Conservation (phyloP, 2,797 vertebrate genomes). For the Propithecus perrieri region DNA sequence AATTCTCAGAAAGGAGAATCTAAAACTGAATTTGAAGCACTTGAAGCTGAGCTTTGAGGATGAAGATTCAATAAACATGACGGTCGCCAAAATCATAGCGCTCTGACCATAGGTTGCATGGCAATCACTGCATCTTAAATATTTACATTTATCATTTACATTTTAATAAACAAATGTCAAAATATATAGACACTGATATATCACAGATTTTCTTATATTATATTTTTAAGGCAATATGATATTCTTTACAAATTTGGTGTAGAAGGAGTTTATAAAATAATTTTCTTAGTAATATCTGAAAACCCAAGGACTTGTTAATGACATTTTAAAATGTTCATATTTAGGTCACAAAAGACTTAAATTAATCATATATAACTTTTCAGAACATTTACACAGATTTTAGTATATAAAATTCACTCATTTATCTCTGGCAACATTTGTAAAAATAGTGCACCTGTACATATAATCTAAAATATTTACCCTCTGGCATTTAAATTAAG, state of each 20-base stretch:
- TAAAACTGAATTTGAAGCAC: neutral
- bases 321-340: slow-evolving; percentile 22
- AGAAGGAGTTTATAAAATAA: neutral
- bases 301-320: neutral
- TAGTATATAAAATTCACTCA: neutral
- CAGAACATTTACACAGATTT: neutral
- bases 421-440: slow-evolving; percentile 10
- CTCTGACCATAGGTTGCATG: neutral
- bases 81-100: neutral
- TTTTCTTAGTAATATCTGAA: neutral
- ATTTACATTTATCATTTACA: neutral
- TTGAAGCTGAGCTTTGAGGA: neutral
- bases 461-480: neutral
- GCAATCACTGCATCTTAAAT: neutral
- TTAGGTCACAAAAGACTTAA: slow-evolving; percentile 9
- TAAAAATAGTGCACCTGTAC: neutral
- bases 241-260: neutral
- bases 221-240: neutral
- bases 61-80: neutral
- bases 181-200: neutral
- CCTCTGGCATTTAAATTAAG: neutral
- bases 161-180: neutral
- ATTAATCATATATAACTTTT: neutral
- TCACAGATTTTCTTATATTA: neutral
- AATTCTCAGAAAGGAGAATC: neutral